Conservation (phyloP, 2,797 vertebrate species). For the Petrocephalus sullivani region DNA sequence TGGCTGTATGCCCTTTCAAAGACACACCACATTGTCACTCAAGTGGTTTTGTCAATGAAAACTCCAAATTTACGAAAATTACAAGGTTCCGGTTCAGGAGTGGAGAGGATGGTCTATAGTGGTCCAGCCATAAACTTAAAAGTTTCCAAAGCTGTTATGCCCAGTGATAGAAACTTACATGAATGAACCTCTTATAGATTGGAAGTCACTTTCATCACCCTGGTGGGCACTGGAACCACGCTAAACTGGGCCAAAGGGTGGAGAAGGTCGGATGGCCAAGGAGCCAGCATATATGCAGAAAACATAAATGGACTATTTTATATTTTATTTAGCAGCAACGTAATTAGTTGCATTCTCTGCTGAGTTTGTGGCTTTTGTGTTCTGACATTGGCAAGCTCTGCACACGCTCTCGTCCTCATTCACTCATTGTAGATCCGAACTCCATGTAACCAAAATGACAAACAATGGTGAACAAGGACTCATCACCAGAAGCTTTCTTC, state of each 20-base stretch:
- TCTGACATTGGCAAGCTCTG: too few species aligned
- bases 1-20: not conserved
- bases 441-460: too few species aligned
- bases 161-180: not conserved
- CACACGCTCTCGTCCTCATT: too few species aligned
- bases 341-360: too few species aligned
- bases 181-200: not conserved
- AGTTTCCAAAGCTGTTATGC: not conserved
- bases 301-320: too few species aligned
- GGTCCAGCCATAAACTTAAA: not conserved
- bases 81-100: not conserved
- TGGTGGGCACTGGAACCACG: not conserved
- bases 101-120: not conserved
- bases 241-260: not conserved
- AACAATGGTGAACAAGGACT: too few species aligned
- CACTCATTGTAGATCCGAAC: too few species aligned
- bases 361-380: too few species aligned
- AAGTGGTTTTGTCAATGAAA: not conserved
- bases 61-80: not conserved
- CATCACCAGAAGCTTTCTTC: too few species aligned
- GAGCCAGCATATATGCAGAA: too few species aligned
- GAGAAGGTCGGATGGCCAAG: too few species aligned
- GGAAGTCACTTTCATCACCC: not conserved
- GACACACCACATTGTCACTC: not conserved
- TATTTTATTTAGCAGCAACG: too few species aligned